Percentiles rank a stretch among this genome's conserved stretches.
Conservation (phyloP, 2,888 invertebrate genomes). For the Yponomeuta evonymella region DNA sequence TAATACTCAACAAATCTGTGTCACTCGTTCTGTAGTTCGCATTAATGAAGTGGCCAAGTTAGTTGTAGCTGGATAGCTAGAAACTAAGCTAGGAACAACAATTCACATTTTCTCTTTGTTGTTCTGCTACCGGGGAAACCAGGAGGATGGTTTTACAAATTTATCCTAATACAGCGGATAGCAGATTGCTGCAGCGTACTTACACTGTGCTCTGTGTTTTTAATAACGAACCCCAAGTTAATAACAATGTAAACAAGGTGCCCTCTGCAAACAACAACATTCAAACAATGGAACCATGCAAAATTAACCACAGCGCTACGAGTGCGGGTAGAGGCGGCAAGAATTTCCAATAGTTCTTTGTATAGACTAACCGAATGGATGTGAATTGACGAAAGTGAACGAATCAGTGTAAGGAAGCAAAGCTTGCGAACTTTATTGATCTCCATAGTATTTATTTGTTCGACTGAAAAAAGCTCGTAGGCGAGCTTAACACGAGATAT, state of each 20-base stretch:
- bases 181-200: not conserved
- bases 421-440: no score
- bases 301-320: slow-evolving; percentile 40
- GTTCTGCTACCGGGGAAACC: not conserved
- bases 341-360: not conserved
- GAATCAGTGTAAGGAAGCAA: no score
- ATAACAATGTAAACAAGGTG: slow-evolving; percentile 46
- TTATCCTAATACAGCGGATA: slow-evolving; percentile 3
- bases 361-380: no score
- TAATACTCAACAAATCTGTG: no score
- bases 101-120: not conserved
- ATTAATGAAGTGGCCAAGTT: slow-evolving; percentile 14
- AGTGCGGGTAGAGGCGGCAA: not conserved
- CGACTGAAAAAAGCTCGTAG: no score
- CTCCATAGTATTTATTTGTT: no score
- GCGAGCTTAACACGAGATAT: no score
- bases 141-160: not conserved
- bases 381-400: no score
- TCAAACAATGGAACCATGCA: slow-evolving; percentile 38
- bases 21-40: not conserved
- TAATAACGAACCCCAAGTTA: slow-evolving; percentile 57
- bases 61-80: slow-evolving; percentile 19
- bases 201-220: slow-evolving; percentile 30
- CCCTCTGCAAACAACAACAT: slow-evolving; percentile 44
- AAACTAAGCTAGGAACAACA: not conserved